Evolutionary conservation across 2,888 invertebrate genomes (phyloP).

Genomic region (Luperina testacea): DNA sequence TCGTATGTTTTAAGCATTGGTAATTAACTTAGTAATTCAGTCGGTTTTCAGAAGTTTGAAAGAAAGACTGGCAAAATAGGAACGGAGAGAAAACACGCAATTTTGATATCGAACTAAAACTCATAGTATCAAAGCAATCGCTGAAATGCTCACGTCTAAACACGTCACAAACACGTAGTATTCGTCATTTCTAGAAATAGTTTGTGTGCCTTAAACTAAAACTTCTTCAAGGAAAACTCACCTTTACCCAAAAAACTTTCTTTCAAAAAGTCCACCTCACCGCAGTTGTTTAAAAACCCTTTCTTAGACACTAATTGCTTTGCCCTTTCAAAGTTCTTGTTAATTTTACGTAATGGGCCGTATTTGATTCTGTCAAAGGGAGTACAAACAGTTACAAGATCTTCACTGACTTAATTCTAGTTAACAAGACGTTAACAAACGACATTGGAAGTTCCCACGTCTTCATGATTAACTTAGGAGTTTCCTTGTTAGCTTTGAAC

Average conservation of each 20-base stretch:
- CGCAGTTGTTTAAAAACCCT: slow-evolving; percentile 34
- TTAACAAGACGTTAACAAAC: slow-evolving; percentile 65
- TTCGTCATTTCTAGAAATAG: neutral
- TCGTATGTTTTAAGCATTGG: neutral
- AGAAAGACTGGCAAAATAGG: neutral
- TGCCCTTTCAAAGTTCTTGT: slow-evolving; percentile 37
- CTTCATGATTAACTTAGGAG: slow-evolving; percentile 55
- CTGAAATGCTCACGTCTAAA: neutral
- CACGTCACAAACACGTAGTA: neutral
- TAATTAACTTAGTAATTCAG: neutral
- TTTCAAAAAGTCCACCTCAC: neutral
- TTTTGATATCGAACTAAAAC: neutral
- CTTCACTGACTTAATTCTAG: slow-evolving; percentile 55
- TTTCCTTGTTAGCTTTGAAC: slow-evolving; percentile 59
- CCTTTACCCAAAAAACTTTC: slow-evolving; percentile 22
- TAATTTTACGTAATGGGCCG: slow-evolving; percentile 50
- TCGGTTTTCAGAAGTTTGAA: neutral
- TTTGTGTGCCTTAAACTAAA: neutral
- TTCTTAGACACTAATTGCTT: slow-evolving; percentile 46
- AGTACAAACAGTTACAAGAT: slow-evolving; percentile 43
- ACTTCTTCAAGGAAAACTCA: neutral
- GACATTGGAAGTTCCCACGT: slow-evolving; percentile 54
- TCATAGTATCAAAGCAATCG: neutral
- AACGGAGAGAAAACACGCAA: neutral
- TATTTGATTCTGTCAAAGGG: slow-evolving; percentile 47